phyloP scores from a whole-genome alignment of 1,140 invertebrate species.

The Potamilus streckersoni region DNA sequence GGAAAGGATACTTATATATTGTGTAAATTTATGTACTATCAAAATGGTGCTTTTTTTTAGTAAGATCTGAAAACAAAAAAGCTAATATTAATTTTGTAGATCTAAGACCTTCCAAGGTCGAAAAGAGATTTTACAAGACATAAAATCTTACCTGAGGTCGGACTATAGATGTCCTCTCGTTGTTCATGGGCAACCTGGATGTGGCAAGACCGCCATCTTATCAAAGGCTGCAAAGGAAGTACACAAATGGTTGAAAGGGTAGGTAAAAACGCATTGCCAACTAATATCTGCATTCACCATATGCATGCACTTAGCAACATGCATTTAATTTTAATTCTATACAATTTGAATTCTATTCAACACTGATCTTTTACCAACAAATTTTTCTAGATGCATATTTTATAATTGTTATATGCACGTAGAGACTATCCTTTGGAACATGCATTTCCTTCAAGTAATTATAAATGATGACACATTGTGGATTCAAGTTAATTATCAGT shows the following conservation, averaged over 20 bases:
- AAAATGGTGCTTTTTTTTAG: too few relatives aligned
- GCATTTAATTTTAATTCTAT: not conserved
- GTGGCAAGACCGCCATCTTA: constrained; percentile 83
- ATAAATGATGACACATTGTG: too few relatives aligned
- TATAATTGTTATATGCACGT: not conserved
- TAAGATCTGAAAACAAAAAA: too few relatives aligned
- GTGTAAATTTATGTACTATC: too few relatives aligned
- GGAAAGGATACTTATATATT: too few relatives aligned
- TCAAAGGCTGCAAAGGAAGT: constrained; percentile 77
- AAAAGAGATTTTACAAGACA: constrained; percentile 56
- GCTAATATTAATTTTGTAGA: constrained; percentile 28
- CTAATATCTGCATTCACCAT: too few relatives aligned
- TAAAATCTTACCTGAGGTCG: constrained; percentile 75
- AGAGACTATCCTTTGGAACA: too few relatives aligned
- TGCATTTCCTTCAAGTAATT: too few relatives aligned
- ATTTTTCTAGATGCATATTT: not conserved
- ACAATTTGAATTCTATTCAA: not conserved
- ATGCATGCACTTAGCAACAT: not conserved
- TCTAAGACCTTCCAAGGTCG: constrained; percentile 61
- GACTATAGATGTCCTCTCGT: constrained; percentile 75
- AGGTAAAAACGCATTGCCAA: constrained; percentile 9
- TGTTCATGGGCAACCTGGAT: constrained; percentile 81
- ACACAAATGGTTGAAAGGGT: constrained; percentile 74
- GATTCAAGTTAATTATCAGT: too few relatives aligned
- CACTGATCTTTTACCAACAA: not conserved